These are phyloP conservation scores for Catharus ustulatus DNA, from an alignment of 2,797 vertebrate species.

Conservation along the genomic window DNA sequence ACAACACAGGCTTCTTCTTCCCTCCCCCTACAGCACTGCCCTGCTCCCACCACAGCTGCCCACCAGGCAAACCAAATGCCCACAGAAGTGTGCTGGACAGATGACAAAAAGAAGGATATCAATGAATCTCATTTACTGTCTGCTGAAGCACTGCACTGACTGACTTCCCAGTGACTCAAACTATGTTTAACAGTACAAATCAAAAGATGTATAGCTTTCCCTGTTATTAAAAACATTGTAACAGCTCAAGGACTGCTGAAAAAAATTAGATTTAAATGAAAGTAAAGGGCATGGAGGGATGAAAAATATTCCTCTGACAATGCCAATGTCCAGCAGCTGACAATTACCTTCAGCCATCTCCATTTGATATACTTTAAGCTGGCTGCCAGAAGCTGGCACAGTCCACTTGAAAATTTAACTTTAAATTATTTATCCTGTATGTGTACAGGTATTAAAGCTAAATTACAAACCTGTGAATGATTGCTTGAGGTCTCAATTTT, in stretches of 20 bases:
- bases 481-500: conserved; percentile 90
- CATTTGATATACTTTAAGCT: background rate
- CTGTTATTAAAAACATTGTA: background rate
- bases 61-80: background rate
- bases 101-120: background rate
- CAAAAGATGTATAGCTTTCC: background rate
- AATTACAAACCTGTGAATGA: conserved; percentile 88
- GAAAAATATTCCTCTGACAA: conserved; percentile 27
- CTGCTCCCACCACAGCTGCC: background rate
- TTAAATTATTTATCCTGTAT: conserved; percentile 1
- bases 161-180: background rate
- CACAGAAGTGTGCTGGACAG: background rate
- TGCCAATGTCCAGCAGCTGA: background rate
- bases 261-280: background rate
- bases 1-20: background rate
- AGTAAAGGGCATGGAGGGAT: background rate
- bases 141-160: background rate
- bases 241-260: background rate
- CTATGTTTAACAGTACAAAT: background rate
- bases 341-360: conserved; percentile 1
- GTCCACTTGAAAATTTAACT: conserved; percentile 1
- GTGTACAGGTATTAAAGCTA: conserved; percentile 2
- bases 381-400: background rate
- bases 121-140: background rate
- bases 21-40: background rate